phyloP scores from a whole-genome alignment of 2,113 vertebrate species.

The Zosterops pallidus region DNA sequence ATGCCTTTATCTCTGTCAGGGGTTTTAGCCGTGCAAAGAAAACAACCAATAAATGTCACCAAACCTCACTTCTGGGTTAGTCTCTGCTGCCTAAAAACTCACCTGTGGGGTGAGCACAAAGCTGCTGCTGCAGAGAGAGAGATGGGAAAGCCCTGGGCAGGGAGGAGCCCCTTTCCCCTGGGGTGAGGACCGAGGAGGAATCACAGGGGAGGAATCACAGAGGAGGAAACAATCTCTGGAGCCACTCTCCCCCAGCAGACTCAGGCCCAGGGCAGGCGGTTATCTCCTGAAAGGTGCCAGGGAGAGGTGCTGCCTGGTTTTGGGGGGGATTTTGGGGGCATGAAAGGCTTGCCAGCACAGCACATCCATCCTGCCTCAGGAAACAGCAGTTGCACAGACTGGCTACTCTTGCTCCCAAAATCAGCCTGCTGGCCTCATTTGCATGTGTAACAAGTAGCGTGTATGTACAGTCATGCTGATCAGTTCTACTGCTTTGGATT shows the following conservation, averaged over 20 bases:
- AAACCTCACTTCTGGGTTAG: too few relatives aligned
- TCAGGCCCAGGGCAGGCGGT: background rate
- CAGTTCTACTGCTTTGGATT: background rate
- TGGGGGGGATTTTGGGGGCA: background rate
- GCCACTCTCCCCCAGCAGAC: background rate
- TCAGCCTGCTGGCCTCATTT: conserved; percentile 23
- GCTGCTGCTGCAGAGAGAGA: background rate
- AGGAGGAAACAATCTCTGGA: background rate
- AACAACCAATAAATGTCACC: background rate
- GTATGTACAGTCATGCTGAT: conserved; percentile 6
- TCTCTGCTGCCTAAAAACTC: background rate
- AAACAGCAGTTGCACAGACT: background rate
- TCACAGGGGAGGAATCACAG: background rate
- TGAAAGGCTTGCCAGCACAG: background rate
- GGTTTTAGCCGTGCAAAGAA: background rate
- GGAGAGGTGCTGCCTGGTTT: background rate
- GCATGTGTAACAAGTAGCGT: background rate
- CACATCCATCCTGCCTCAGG: background rate
- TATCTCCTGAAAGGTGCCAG: background rate
- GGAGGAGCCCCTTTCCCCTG: background rate
- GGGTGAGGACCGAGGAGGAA: background rate
- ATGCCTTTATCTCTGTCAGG: background rate
- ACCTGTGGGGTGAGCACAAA: background rate
- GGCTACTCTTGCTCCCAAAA: background rate
- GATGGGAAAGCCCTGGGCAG: background rate